Base-by-base conservation (phyloP, 2,888 invertebrate species). In the Portevinia maculata region DNA sequence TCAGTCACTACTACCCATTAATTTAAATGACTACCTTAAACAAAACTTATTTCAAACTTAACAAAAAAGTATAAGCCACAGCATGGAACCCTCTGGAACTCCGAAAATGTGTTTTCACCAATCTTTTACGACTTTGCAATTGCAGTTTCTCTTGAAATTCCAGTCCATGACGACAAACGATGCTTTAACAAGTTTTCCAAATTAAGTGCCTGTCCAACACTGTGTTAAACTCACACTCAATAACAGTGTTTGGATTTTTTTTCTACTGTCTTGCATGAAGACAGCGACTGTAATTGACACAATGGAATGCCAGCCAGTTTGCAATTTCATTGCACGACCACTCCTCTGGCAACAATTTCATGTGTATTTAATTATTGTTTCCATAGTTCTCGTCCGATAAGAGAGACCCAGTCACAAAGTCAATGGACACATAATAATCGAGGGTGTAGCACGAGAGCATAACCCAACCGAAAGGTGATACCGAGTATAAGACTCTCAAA, bases 291-390 rank as follows among this genome's bases (percentile, higher is more conserved):
- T 75, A 67, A 74, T 59, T 70, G 75, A 57, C 50, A 70, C 75
- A 44, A 59, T 52, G 69, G 62, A 74, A 79, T 79, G 60, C 48
- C 52, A 73, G 60, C 44, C 59, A 67, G 55, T 55, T 53, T 62
- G 60, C 57, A 62, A 60, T 79, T 44, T 57, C 21, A 17, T 52
- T 75, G 17, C 48, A 37, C 44, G 46, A 64, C 75, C 79, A 75
- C 79, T 75, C 79, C 79, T 37, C 17, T 57, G 48, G 15, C 13
- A 39, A 30, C 52, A 28, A 46, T 46, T 60, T 24, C 15, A 37
- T 53, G 30, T 57, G 48, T 60, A 30, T 46, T 79, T 65, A 64
- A 44, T 55, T 37, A 50, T 48, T 46, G 62, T 52, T 57, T 57
- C 1, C 53, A 57, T 30, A 17, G 48, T 65, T 65, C 24, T 5